A percentile compares a stretch with the other conserved stretches of the same genome.
Conservation (phyloP, 92 coral and sea anemone species). For the Pocillopora meandrina region DNA sequence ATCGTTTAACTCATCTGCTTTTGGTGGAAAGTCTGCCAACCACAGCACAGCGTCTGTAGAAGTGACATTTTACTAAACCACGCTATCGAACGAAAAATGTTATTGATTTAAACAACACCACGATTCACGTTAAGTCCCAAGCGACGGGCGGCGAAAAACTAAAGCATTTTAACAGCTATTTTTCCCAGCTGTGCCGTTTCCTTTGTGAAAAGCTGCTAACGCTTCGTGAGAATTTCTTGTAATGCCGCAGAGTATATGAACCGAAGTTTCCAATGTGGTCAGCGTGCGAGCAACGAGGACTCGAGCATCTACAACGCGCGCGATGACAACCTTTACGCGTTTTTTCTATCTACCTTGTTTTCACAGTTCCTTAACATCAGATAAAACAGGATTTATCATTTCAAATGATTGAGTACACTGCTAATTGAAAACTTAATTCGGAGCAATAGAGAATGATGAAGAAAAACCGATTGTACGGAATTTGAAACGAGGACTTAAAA, state of each 20-base stretch:
- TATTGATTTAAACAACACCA: not conserved
- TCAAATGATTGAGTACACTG: conserved; percentile 25
- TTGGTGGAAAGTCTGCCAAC: not conserved
- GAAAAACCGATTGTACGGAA: too few species aligned
- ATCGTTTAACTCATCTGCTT: not conserved
- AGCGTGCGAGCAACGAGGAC: not conserved
- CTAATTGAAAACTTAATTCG: not conserved
- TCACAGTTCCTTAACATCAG: not conserved
- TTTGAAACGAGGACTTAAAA: too few species aligned
- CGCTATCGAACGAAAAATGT: not conserved
- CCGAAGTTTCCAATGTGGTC: too few species aligned
- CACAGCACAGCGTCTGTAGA: not conserved
- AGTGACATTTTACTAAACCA: not conserved
- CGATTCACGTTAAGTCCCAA: not conserved
- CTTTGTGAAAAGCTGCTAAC: not conserved
- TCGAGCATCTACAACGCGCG: not conserved
- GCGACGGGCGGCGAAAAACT: not conserved
- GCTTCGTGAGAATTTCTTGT: too few species aligned
- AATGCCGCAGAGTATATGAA: too few species aligned
- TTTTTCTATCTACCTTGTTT: not conserved
- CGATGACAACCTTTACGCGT: not conserved
- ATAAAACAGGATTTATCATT: not conserved
- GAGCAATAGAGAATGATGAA: too few species aligned
- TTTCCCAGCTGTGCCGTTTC: not conserved
- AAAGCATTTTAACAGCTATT: not conserved